Conservation (phyloP, 2,113 vertebrate species). For the Trichechus manatus region DNA sequence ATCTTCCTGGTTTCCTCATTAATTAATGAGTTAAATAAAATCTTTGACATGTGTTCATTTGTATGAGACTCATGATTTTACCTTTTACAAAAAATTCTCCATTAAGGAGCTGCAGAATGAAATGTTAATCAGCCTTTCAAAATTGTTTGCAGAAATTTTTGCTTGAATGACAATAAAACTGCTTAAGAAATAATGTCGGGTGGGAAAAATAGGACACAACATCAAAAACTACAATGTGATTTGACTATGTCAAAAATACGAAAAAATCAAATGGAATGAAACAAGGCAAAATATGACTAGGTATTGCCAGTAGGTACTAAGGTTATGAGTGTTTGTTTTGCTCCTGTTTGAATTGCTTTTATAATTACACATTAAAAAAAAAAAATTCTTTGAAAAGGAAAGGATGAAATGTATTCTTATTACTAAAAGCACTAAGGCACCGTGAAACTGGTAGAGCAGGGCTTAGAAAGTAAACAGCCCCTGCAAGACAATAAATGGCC, state of each 20-base stretch:
- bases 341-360: conserved; percentile 39
- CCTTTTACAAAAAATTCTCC: conserved; percentile 21
- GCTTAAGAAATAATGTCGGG: neutral
- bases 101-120: neutral
- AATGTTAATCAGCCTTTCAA: neutral
- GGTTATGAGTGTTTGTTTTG: neutral
- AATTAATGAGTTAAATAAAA: neutral
- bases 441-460: conserved; percentile 37
- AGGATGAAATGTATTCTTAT: conserved; percentile 40
- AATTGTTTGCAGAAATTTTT: neutral
- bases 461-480: conserved; percentile 19
- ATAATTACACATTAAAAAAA: neutral
- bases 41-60: neutral
- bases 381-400: conserved; percentile 54
- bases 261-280: conserved; percentile 48
- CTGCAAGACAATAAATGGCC: conserved; percentile 42
- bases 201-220: conserved; percentile 34
- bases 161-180: conserved; percentile 50
- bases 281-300: neutral
- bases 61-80: neutral
- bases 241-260: conserved; percentile 43
- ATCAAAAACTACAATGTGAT: conserved; percentile 1
- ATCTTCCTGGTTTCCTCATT: no score
- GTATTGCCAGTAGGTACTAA: neutral
- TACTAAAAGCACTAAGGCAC: conserved; percentile 32